phyloP scores from a whole-genome alignment of 30 jellyfish, hydroid and myxozoan species.

The Turritopsis dohrnii region DNA sequence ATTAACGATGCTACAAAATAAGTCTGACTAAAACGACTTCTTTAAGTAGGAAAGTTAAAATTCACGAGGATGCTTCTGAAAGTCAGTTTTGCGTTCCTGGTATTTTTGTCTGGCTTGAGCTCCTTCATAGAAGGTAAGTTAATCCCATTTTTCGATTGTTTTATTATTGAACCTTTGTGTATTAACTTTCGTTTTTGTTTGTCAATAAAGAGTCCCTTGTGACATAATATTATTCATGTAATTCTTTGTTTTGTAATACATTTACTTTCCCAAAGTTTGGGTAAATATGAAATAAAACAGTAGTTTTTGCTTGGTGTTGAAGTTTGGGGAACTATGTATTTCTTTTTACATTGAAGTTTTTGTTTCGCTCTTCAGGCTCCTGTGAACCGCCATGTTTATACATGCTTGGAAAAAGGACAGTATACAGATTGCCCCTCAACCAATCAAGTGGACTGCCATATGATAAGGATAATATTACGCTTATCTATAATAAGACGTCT shows the following conservation, averaged over 20 bases:
- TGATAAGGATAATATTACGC: neutral
- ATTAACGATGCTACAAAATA: neutral
- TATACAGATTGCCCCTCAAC: neutral
- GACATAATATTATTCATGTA: no score
- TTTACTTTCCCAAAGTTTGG: no score
- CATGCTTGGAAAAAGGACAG: neutral
- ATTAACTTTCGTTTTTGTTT: neutral
- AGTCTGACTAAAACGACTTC: neutral
- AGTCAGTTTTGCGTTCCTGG: neutral
- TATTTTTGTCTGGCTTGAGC: neutral
- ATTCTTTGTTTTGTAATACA: no score
- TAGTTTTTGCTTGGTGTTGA: neutral
- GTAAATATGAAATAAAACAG: no score
- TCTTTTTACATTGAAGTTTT: neutral
- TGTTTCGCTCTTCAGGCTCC: no score
- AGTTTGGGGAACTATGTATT: neutral
- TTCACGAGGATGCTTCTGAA: neutral
- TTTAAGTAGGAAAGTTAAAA: neutral
- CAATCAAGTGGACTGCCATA: neutral
- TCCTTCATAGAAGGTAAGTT: neutral
- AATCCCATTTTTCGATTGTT: neutral
- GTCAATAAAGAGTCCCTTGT: no score
- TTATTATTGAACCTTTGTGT: no score
- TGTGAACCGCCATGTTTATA: slow-evolving; percentile 28
- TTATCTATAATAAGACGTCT: neutral